Base-by-base conservation (phyloP, 64 coral and sea anemone genomes). In the Trachythela sp. region DNA sequence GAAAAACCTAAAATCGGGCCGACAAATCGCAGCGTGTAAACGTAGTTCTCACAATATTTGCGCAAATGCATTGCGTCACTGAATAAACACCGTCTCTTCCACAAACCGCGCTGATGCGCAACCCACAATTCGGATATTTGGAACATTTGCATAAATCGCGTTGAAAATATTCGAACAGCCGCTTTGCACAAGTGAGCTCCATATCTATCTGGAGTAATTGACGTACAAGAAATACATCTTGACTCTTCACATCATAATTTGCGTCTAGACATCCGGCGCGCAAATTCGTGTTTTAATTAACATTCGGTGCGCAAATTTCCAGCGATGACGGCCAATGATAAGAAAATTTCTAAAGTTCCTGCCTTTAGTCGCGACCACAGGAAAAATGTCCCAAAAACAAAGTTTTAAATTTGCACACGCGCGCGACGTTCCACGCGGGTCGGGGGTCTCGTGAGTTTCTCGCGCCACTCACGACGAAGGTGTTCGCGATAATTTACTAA, bases 401-500 rank as follows among this genome's bases (percentile, higher is more conserved):
- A 45, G 42, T 45, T 64, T 64, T 64, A n/a, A 20, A n/a, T 59
- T 64, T 64, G 56, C 56, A 64, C 56, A 64, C 56, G 26, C 56
- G 56, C 56, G 56, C 56, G 56, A 45, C 42, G 4, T 24, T 64
- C 56, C 24, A 26, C 56, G 4, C 20, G 0, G 15, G 56, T 18
- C 24, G 18, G 56, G 5, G 56, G 37, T 10, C 75, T 39, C 31
- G 37, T 18, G 75, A 80, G 75, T 35, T 80, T 3, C 13, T 35
- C 34, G 33, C 75, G 75, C 0, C 9, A 35, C 75, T 1, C 10
- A 95, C 93, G n/a, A 99, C 91, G 96, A 93, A 22, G 96, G 96
- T 36, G 96, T 94, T 71, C 93, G 94, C 24, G 96, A 99, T 72
- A 99, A 88, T 94, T 99, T 99, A 91, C 96, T 99, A 93, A 99